Evolutionary conservation across 2,113 vertebrate genomes (phyloP), one percentile per base, ranked within the genome.

Genomic region (Labrus mixtus): DNA sequence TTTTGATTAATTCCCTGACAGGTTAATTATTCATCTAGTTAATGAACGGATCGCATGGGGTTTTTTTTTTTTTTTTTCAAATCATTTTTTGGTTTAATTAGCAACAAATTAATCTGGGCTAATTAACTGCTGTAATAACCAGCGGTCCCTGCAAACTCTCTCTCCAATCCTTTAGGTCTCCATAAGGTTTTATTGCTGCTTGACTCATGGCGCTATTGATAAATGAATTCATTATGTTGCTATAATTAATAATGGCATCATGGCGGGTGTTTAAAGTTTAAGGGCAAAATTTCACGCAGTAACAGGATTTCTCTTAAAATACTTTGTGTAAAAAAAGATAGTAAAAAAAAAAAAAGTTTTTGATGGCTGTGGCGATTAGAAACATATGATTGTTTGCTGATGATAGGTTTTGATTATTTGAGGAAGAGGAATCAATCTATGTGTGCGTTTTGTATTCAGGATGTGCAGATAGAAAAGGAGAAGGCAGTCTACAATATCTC

Each of bases 401-500:
- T 48, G 73, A 68, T 58, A 23, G 9, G 43, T 71, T 61, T 68
- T 46, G 19, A 58, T 62, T 22, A 19, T 63, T 45, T 41, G 37
- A 1, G 78, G 36, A 41, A 41, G 8, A 57, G 58, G 43, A 19
- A 33, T 78, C 46, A 61, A 19, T 76, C 48, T 67, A 36, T 71
- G 33, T 73, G n/a, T 64, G 46, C 58, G 12, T 79, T 15, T 15
- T 78, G 19, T 64, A 1, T 60, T 39, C 70, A 99, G 98, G 98
- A 99, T 83, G 92, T 93, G 8, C 97, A 98, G 76, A 98, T 99
- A 55, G 97, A 97, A 55, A 94, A 94, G 72, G 98, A 99, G 89
- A 96, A 95, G 90, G 91, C 87, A 0, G 56, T 94, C 2, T 98
- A 96, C 84, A 96, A 93, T 63, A 96, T 99, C 89, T 97, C 98